These are phyloP conservation scores for Lasioglossum zephyrum DNA, from an alignment of 2,888 invertebrate species.

Conservation along the genomic window DNA sequence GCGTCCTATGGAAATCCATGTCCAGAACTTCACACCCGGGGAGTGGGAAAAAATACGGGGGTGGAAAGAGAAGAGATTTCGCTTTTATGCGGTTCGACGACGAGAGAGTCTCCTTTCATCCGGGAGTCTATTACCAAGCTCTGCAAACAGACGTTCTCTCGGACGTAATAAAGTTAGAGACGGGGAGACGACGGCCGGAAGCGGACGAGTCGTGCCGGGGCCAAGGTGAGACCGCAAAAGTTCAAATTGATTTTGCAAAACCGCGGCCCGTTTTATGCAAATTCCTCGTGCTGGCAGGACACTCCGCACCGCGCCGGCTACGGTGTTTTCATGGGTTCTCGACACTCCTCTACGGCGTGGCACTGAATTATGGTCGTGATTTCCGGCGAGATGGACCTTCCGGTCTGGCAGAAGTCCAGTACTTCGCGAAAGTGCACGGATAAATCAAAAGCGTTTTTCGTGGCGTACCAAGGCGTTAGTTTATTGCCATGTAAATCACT, in stretches of 20 bases:
- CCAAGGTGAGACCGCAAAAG: slow-evolving; percentile 59
- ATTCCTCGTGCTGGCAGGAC: slow-evolving; percentile 54
- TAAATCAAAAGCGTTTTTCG: slow-evolving; percentile 73
- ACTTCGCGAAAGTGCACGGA: slow-evolving; percentile 70
- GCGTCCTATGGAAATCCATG: not conserved
- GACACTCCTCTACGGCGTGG: slow-evolving; percentile 25
- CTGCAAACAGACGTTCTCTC: slow-evolving; percentile 56
- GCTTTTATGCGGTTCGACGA: slow-evolving; percentile 33
- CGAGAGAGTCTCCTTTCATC: slow-evolving; percentile 39
- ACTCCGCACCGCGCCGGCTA: slow-evolving; percentile 11
- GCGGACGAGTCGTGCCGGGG: slow-evolving; percentile 10
- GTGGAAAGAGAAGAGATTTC: slow-evolving; percentile 14
- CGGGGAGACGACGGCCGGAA: slow-evolving; percentile 1
- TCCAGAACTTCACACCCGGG: not conserved
- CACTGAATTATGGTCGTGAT: slow-evolving; percentile 75
- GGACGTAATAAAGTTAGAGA: slow-evolving; percentile 62
- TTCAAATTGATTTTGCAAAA: slow-evolving; percentile 76
- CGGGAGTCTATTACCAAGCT: slow-evolving; percentile 52
- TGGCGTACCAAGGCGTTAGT: slow-evolving; percentile 66
- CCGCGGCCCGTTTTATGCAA: slow-evolving; percentile 74
- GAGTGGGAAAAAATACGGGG: not conserved
- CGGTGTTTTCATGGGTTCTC: slow-evolving; percentile 50
- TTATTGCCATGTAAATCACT: slow-evolving; percentile 76
- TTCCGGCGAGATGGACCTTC: slow-evolving; percentile 79
- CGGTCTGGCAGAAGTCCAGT: slow-evolving; percentile 74